Evolutionary conservation across 2,888 invertebrate genomes (phyloP), one percentile per base, ranked within the genome.

Genomic region (Rhamnusium bicolor): DNA sequence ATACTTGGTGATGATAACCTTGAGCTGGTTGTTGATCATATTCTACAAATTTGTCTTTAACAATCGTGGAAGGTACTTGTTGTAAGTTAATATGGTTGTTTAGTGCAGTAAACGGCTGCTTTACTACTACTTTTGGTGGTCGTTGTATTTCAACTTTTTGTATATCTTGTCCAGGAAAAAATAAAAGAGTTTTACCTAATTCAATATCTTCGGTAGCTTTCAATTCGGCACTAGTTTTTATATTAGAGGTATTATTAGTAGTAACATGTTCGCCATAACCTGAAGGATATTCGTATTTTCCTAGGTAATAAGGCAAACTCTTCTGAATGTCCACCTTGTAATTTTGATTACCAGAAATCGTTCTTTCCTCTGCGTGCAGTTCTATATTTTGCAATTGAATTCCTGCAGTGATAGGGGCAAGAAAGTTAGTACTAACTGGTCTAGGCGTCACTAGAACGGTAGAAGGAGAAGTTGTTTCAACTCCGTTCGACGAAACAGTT

Each of bases 241-340:
- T 62, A 16, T 32, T 56, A 14, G 46, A 40, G 18, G 63, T 71
- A 27, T 32, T 47, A 61, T 81, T 81, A 88, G 84, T 86, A 75
- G 47, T 87, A 79, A 27, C 60, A 49, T 68, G 21, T 49, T 87
- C 86, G 76, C 87, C 84, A 66, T 86, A 86, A 14, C 87, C 86
- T 76, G 88, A 86, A 4, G 88, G 86, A 32, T 88, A 89, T 78
- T 89, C 89, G 14, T 90, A 86, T 81, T 87, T 87, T 1, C 87
- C 88, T 32, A 87, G 81, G 79, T 90, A 91, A 71, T 90, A 85
- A 0, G 92, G 92, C 16, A 93, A 87, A 0, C 93, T 93, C 84
- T 92, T 89, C 81, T 93, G 93, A 2, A 94, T 86, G 87, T 93
- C 92, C 0, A 93, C 92, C 40, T 89, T 85, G 0, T 88, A 89